Conservation (phyloP, 2,797 vertebrate species). For the Synaphobranchus kaupii region DNA sequence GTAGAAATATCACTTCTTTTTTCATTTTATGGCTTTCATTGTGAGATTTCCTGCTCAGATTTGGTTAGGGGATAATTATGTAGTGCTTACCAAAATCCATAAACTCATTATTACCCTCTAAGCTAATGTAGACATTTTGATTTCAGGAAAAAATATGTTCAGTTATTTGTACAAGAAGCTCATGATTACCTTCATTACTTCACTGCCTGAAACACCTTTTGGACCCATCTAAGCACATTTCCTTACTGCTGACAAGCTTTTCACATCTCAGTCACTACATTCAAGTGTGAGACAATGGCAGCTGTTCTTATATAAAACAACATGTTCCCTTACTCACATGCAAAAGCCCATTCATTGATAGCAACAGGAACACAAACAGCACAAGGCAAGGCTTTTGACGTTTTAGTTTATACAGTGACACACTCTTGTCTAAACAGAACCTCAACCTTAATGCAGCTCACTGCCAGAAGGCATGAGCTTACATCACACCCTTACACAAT, state of each 20-base stretch:
- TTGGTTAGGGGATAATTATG: background rate
- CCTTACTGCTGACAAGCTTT: background rate
- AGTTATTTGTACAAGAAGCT: background rate
- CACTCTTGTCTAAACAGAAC: constrained; percentile 10
- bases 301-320: background rate
- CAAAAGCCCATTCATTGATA: background rate
- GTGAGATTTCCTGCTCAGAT: background rate
- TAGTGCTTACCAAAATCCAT: background rate
- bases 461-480: background rate
- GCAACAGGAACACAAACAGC: constrained; percentile 8
- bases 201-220: background rate
- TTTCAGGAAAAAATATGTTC: background rate
- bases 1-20: background rate
- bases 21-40: background rate
- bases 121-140: background rate
- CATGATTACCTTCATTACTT: background rate
- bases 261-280: background rate
- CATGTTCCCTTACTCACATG: background rate
- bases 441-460: background rate
- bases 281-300: background rate
- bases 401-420: constrained; percentile 9
- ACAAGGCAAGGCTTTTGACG: background rate
- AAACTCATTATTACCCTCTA: background rate
- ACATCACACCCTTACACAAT: background rate
- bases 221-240: background rate